These are phyloP conservation scores for Hyposoter dolosus DNA, from an alignment of 2,888 invertebrate species.

Conservation along the genomic window DNA sequence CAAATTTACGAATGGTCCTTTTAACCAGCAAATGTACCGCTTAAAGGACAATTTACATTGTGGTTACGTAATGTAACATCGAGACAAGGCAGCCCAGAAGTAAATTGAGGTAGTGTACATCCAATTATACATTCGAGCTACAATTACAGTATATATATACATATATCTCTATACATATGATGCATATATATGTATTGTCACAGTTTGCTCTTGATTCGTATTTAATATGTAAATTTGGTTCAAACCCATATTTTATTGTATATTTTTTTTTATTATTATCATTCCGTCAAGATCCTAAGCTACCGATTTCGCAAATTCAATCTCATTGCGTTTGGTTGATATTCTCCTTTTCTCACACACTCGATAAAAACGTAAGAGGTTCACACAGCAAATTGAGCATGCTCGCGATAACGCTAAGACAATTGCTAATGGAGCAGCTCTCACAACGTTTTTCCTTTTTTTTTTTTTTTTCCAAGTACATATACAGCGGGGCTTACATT, in stretches of 20 bases:
- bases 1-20: constrained; percentile 9
- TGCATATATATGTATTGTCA: constrained; percentile 78
- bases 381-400: constrained; percentile 58
- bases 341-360: constrained; percentile 56
- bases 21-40: background rate
- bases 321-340: constrained; percentile 52
- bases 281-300: constrained; percentile 80
- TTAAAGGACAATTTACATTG: background rate
- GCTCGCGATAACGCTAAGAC: constrained; percentile 47
- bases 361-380: constrained; percentile 46
- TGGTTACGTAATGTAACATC: background rate
- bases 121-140: constrained; percentile 42
- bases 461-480: constrained; percentile 55
- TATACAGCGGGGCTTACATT: constrained; percentile 54
- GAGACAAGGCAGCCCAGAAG: constrained; percentile 35
- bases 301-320: constrained; percentile 72
- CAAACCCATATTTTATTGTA: constrained; percentile 38
- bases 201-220: constrained; percentile 75
- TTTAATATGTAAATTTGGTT: constrained; percentile 73
- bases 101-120: constrained; percentile 56
- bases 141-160: constrained; percentile 74
- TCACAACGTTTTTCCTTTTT: constrained; percentile 25
- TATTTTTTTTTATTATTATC: constrained; percentile 51
- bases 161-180: constrained; percentile 75
- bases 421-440: constrained; percentile 50